A percentile compares a stretch with the other conserved stretches of the same genome.
phyloP scores from a whole-genome alignment of 2,113 vertebrate genomes.

The Mus musculus region DNA sequence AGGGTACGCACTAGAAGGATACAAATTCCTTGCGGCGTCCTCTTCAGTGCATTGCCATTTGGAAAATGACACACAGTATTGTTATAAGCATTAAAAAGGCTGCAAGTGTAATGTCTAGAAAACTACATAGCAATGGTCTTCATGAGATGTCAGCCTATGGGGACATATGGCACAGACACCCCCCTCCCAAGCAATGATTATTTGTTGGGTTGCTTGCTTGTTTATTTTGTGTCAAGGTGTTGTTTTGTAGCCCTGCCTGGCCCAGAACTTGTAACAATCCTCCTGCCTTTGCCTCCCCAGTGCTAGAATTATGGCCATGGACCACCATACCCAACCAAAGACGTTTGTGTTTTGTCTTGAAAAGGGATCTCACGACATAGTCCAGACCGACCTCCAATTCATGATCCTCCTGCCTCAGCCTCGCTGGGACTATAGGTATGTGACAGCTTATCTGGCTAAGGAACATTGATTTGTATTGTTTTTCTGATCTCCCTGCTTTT shows the following conservation, averaged over 20 bases:
- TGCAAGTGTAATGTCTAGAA: neutral
- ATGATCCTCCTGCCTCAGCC: neutral
- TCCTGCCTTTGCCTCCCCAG: neutral
- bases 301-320: neutral
- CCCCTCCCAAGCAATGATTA: neutral
- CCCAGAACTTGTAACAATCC: neutral
- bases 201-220: neutral
- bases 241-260: neutral
- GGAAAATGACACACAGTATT: neutral
- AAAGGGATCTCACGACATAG: neutral
- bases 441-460: neutral
- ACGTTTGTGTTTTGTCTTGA: neutral
- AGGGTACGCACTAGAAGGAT: neutral
- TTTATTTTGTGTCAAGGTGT: neutral
- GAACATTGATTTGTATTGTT: neutral
- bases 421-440: neutral
- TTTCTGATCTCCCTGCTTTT: neutral
- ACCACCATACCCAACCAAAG: neutral
- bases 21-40: neutral
- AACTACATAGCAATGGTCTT: neutral
- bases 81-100: neutral
- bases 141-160: neutral
- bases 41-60: neutral
- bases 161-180: neutral
- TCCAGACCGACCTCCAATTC: neutral